phyloP scores from a whole-genome alignment of 2,888 invertebrate species.

The Calameuta idolon region DNA sequence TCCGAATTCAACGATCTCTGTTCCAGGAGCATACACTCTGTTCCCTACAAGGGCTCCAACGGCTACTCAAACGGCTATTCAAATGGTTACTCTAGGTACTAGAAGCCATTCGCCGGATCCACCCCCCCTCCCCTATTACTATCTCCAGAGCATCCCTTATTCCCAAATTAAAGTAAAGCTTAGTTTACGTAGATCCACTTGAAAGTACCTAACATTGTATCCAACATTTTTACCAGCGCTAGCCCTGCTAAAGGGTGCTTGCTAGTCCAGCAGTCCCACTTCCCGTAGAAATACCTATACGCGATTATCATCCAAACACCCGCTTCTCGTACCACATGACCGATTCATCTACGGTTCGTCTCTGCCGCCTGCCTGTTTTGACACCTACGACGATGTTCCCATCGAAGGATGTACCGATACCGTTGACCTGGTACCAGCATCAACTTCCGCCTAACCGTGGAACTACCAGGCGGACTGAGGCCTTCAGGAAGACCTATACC shows the following conservation, averaged over 20 bases:
- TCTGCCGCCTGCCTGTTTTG: background rate
- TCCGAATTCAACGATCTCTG: slow-evolving; percentile 64
- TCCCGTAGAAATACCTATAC: background rate
- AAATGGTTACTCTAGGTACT: slow-evolving; percentile 67
- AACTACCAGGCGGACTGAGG: background rate
- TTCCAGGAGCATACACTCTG: slow-evolving; percentile 68
- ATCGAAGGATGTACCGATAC: background rate
- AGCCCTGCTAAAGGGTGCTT: slow-evolving; percentile 33
- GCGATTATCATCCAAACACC: background rate
- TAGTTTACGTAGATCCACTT: background rate
- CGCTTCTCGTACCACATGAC: background rate
- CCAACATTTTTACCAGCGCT: background rate
- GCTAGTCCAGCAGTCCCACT: slow-evolving; percentile 46
- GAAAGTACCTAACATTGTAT: background rate
- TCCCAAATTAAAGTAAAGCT: slow-evolving; percentile 7
- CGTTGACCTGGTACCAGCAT: background rate
- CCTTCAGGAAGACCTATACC: no score
- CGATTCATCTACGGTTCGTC: background rate
- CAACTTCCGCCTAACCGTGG: background rate
- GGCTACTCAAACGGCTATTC: slow-evolving; percentile 67
- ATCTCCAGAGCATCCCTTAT: background rate
- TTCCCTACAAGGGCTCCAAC: slow-evolving; percentile 67
- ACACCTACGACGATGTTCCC: background rate
- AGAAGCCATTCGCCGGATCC: slow-evolving; percentile 44
- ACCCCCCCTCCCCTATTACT: background rate